Evolutionary conservation across 2,113 vertebrate species (phyloP).

Genomic region (Mystacornis crossleyi): DNA sequence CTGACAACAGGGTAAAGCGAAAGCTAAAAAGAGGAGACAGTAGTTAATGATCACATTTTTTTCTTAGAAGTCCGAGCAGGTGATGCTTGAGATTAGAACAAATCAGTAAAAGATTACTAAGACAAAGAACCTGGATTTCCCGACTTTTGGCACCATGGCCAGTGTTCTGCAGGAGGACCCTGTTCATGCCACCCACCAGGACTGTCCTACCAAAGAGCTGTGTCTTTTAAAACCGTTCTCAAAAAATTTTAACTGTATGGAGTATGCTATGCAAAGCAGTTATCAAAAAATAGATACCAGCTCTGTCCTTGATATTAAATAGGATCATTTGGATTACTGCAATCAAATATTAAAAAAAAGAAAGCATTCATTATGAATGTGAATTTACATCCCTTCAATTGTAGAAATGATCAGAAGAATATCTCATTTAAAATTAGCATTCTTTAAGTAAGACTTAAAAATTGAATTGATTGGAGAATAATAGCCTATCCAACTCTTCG

Average conservation of each 20-base stretch:
- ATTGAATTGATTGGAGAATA: conserved; percentile 65
- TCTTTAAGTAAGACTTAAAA: conserved; percentile 70
- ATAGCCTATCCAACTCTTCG: conserved; percentile 46
- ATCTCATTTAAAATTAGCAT: conserved; percentile 68
- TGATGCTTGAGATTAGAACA: not conserved
- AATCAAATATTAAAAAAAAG: conserved; percentile 69
- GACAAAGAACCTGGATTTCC: not conserved
- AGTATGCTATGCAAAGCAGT: conserved; percentile 61
- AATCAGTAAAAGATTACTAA: not conserved
- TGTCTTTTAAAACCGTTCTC: not conserved
- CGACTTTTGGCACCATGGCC: not conserved
- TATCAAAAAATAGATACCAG: conserved; percentile 64
- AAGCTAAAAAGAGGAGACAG: not conserved
- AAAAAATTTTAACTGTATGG: conserved; percentile 33
- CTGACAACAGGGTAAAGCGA: not conserved
- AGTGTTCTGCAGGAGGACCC: not conserved
- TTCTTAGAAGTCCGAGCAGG: not conserved
- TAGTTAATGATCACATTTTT: not conserved
- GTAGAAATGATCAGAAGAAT: conserved; percentile 72
- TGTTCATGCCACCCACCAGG: not conserved
- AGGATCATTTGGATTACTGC: conserved; percentile 51
- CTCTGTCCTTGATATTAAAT: conserved; percentile 66
- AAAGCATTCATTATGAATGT: conserved; percentile 67
- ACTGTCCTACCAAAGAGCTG: not conserved
- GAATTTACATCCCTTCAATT: conserved; percentile 69